Conservation (phyloP, 2,888 invertebrate genomes). For the Nemotelus pantherinus region DNA sequence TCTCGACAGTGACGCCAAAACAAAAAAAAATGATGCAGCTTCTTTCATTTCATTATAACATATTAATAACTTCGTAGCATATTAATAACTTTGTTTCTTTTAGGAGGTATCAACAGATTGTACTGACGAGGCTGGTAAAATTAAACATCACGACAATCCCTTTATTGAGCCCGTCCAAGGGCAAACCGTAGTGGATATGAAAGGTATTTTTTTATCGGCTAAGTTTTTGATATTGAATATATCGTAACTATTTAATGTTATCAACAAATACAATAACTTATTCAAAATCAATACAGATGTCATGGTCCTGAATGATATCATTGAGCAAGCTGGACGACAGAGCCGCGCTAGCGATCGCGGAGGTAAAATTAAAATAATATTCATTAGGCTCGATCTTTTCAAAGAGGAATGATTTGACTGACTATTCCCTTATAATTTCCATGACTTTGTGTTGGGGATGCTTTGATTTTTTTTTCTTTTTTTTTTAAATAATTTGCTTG, state of each 20-base stretch:
- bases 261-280: constrained; percentile 33
- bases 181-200: constrained; percentile 92
- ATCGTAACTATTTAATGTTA: background rate
- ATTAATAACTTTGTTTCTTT: background rate
- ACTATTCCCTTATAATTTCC: background rate
- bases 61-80: too few species aligned
- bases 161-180: constrained; percentile 88
- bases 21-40: too few species aligned
- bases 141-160: constrained; percentile 89
- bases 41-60: too few species aligned
- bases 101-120: constrained; percentile 84
- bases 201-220: constrained; percentile 70
- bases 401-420: constrained; percentile 23
- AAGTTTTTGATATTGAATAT: background rate
- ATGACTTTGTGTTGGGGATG: constrained; percentile 3
- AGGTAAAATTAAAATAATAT: constrained; percentile 71
- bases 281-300: constrained; percentile 75
- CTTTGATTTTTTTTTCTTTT: background rate
- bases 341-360: constrained; percentile 87
- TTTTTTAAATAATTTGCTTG: constrained; percentile 22
- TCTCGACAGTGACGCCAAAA: too few species aligned
- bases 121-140: constrained; percentile 82
- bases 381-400: constrained; percentile 49
- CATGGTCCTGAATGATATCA: constrained; percentile 96
- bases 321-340: constrained; percentile 92